These are phyloP conservation scores for Aphelocoma coerulescens DNA, from an alignment of 2,113 vertebrate genomes.

Conservation along the genomic window DNA sequence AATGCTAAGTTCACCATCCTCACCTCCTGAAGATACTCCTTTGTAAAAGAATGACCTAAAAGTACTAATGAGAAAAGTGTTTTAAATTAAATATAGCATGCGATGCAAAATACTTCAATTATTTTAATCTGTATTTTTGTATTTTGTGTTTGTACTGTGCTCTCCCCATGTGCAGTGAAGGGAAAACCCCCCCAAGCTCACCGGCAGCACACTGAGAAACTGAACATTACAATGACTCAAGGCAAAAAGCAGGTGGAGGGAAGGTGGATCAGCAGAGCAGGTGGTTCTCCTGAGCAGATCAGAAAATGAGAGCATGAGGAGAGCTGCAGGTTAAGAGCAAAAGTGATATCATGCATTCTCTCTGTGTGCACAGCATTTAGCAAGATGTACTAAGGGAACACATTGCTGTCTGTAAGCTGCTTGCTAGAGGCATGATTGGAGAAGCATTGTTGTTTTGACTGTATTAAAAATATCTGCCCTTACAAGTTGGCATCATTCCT, in stretches of 20 bases:
- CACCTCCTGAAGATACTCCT: background rate
- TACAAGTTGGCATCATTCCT: background rate
- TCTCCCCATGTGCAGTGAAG: background rate
- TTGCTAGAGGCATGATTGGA: background rate
- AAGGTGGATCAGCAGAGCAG: background rate
- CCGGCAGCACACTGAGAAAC: accelerated
- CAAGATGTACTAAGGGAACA: background rate
- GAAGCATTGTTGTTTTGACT: background rate
- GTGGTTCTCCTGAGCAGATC: background rate
- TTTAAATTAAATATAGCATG: background rate
- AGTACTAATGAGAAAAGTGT: background rate
- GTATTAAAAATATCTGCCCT: background rate
- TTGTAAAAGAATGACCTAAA: background rate
- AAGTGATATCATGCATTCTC: background rate
- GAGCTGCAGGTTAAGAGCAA: background rate
- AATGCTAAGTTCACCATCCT: background rate
- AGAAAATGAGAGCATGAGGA: background rate
- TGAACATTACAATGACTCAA: background rate
- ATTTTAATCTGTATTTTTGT: background rate
- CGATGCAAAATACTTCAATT: background rate
- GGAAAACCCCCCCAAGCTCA: background rate
- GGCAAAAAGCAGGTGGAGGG: background rate
- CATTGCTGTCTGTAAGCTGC: background rate
- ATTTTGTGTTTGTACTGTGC: background rate
- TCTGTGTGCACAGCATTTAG: background rate